phyloP scores from a whole-genome alignment of 2,888 invertebrate species.

The Amblyjoppa fuscipennis region DNA sequence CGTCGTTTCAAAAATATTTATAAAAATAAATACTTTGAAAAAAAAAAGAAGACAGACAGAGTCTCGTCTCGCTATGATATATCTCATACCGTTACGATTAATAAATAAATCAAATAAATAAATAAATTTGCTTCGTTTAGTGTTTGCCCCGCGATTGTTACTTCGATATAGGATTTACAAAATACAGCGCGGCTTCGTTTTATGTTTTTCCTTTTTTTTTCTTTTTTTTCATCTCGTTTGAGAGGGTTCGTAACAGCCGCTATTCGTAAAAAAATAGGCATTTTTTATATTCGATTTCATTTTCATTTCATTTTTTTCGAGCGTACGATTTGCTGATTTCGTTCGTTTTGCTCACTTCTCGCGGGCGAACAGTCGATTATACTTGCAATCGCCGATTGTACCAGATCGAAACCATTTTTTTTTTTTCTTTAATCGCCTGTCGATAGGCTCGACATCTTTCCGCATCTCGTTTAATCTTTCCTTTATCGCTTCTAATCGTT shows the following conservation, averaged over 20 bases:
- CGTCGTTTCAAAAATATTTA: conserved; percentile 81
- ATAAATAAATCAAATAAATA: conserved; percentile 85
- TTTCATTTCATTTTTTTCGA: conserved; percentile 32
- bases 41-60: conserved; percentile 59
- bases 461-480: not conserved
- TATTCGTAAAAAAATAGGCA: conserved; percentile 79
- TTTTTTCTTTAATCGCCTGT: conserved; percentile 20
- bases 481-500: conserved; percentile 4
- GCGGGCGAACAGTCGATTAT: conserved; percentile 72
- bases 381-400: conserved; percentile 45
- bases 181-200: conserved; percentile 73
- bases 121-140: conserved; percentile 83
- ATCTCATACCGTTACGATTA: conserved; percentile 79
- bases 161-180: conserved; percentile 79
- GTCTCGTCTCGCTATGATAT: conserved; percentile 60
- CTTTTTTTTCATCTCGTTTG: conserved; percentile 51
- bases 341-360: conserved; percentile 55
- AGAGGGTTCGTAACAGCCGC: conserved; percentile 71
- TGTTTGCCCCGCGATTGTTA: conserved; percentile 74
- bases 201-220: conserved; percentile 30
- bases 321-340: conserved; percentile 73
- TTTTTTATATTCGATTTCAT: conserved; percentile 76
- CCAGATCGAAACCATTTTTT: conserved; percentile 20
- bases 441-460: conserved; percentile 20
- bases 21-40: conserved; percentile 85